Evolutionary conservation across 2,888 invertebrate genomes (phyloP).

Genomic region (Acanthococcus lagerstroemiae): DNA sequence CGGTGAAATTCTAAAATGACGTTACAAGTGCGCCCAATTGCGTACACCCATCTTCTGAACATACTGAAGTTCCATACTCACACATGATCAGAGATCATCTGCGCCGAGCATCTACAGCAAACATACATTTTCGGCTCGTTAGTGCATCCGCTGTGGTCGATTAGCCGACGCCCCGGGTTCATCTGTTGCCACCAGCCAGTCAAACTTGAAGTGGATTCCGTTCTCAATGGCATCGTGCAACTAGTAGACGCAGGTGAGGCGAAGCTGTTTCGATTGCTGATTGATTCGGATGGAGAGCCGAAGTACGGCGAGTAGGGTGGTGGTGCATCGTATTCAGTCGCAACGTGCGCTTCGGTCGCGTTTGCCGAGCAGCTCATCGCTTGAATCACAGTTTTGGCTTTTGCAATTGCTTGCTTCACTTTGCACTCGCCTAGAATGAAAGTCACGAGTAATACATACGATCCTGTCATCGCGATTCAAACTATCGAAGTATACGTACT

Average conservation of each 20-base stretch:
- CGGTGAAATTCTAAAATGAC: too few relatives aligned
- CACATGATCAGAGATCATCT: conserved; percentile 21
- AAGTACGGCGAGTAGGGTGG: conserved; percentile 25
- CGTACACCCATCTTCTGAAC: too few relatives aligned
- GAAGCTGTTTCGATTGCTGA: neutral
- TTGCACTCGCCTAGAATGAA: conserved; percentile 13
- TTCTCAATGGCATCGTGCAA: neutral
- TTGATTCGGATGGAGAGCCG: neutral
- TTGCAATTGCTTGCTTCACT: conserved; percentile 9
- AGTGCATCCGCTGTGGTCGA: conserved; percentile 8
- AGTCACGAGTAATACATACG: neutral
- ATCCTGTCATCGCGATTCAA: too few relatives aligned
- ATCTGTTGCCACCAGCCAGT: neutral
- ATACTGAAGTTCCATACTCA: too few relatives aligned
- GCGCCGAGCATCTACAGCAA: conserved; percentile 18
- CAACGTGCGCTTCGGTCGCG: neutral
- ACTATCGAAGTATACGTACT: conserved; percentile 5
- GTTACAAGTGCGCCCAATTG: too few relatives aligned
- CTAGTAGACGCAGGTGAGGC: conserved; percentile 2
- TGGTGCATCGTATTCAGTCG: conserved; percentile 24
- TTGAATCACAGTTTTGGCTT: conserved; percentile 21
- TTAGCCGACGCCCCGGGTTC: conserved; percentile 6
- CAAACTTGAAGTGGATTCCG: neutral
- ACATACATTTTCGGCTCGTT: conserved; percentile 15
- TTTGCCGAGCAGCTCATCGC: conserved; percentile 9